These are phyloP conservation scores for Ahaetulla prasina DNA, from an alignment of 2,113 vertebrate genomes.

Conservation along the genomic window DNA sequence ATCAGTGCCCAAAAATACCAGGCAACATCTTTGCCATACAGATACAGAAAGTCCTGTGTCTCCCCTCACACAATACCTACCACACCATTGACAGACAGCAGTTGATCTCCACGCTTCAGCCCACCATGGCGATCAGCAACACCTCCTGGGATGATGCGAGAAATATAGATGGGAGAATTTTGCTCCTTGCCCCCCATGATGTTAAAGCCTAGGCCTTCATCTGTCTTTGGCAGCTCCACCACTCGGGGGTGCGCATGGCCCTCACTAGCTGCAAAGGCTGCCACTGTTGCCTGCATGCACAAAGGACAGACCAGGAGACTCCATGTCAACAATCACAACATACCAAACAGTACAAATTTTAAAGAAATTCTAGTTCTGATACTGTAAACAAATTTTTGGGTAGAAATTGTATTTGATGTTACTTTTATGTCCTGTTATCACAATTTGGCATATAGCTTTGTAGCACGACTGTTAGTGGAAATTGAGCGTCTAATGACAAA, in stretches of 20 bases:
- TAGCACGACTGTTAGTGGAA: background rate
- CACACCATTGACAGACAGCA: conserved; percentile 91
- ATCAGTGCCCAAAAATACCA: background rate
- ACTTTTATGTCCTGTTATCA: background rate
- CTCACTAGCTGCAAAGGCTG: conserved; percentile 88
- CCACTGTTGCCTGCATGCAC: conserved; percentile 80
- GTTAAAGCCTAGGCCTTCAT: conserved; percentile 89
- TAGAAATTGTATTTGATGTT: background rate
- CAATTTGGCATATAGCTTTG: background rate
- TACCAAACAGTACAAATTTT: background rate
- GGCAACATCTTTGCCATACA: no score
- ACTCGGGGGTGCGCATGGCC: conserved; percentile 88
- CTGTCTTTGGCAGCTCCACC: conserved; percentile 89
- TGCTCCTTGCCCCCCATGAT: conserved; percentile 95
- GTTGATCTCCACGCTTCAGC: conserved; percentile 88
- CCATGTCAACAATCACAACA: background rate
- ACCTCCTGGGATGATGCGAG: conserved; percentile 86
- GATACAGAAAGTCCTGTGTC: background rate
- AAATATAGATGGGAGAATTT: conserved; percentile 92
- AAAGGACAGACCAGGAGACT: background rate
- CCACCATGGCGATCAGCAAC: conserved; percentile 91
- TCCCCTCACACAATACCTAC: conserved; percentile 61
- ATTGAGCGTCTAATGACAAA: background rate
- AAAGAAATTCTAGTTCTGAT: background rate
- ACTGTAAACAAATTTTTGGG: background rate